Evolutionary conservation across 2,888 invertebrate genomes (phyloP), one percentile per base, ranked within the genome.

Genomic region (Drosophila histrio): DNA sequence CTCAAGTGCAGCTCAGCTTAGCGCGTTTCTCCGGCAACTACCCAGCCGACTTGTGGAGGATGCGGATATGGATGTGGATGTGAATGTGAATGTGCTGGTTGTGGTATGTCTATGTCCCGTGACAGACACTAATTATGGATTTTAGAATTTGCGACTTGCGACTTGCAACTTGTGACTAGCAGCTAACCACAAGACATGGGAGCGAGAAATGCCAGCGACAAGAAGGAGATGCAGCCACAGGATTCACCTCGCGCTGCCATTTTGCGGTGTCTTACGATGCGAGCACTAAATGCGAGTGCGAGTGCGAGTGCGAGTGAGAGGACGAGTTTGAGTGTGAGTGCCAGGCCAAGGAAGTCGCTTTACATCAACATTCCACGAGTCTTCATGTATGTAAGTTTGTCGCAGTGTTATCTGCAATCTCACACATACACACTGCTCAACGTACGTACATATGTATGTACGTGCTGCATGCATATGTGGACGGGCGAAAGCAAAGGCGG

Each of bases 71-170:
- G 17, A 13, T 7, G 34, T 1, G 11, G 13, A 56, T 6, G 17
- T n/a, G 50, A 2, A 11, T 43, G 57, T 28, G 36, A 28, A 34
- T 21, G 30, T 26, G 63, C 53, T 47, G 62, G 54, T 54, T 56
- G 62, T 49, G 68, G 56, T 38, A 67, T 57, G 68, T 67, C 59
- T 62, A 72, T 77, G 72, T 58, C 50, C 74, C 84, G 53, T 85
- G 88, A 82, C 82, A 83, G 88, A 85, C 82, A 83, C 82, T 83
- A 83, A 83, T 83, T 83, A 83, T 83, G 82, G 82, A 87, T 83
- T 82, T 69, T 79, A 87, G 79, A 83, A 83, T 83, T 83, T 87
- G 82, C 77, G 82, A 87, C 88, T 87, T 82, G 73, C 60, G 15
- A 52, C 13, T 44, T 43, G 44, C 44, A 56, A 38, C 36, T 50